A percentile compares a stretch with the other conserved stretches of the same genome.
These are phyloP conservation scores for Gallinago media DNA, from an alignment of 2,113 vertebrate genomes.

Conservation along the genomic window DNA sequence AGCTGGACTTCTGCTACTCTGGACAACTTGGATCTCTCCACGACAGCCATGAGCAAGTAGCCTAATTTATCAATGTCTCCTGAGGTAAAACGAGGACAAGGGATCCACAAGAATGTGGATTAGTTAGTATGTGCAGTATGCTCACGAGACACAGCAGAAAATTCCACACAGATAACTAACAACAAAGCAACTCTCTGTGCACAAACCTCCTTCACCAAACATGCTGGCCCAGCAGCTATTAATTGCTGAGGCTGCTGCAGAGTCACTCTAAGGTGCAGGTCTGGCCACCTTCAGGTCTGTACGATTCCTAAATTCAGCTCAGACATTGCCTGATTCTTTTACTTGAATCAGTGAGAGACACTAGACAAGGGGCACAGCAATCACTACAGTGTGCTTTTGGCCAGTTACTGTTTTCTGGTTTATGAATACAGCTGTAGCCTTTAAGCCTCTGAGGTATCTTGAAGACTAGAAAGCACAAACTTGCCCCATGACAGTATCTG, in stretches of 20 bases:
- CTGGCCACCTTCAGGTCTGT: background rate
- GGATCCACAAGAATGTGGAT: background rate
- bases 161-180: background rate
- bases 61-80: conserved; percentile 2
- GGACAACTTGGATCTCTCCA: conserved; percentile 10
- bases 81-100: background rate
- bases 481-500: background rate
- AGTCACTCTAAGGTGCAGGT: background rate
- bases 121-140: background rate
- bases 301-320: background rate
- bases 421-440: background rate
- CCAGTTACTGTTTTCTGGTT: background rate
- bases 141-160: background rate
- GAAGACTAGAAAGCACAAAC: background rate
- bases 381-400: rapidly evolving
- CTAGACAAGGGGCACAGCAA: background rate
- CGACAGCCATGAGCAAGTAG: background rate
- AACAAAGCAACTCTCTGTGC: background rate
- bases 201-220: background rate
- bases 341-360: background rate
- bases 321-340: background rate
- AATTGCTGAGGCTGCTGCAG: background rate
- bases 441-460: background rate
- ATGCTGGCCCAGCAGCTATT: background rate
- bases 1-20: conserved; percentile 2